A percentile compares a stretch with the other conserved stretches of the same genome.
Conservation (phyloP, 2,888 invertebrate species). For the Ophion obscuratus region DNA sequence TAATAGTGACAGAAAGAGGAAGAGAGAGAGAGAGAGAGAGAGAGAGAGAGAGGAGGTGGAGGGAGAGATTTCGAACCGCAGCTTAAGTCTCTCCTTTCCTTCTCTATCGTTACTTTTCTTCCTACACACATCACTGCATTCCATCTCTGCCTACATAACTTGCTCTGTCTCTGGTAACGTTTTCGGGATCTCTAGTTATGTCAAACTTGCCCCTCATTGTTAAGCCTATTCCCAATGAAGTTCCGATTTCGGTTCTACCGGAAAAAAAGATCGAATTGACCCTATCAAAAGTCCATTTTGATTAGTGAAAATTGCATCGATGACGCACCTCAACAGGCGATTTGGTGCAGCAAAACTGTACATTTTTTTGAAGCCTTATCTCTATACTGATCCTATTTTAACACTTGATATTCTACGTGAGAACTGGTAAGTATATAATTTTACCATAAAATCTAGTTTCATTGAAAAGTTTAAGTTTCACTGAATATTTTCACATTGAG, state of each 20-base stretch:
- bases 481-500: too few relatives aligned
- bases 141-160: conserved; percentile 6
- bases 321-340: too few relatives aligned
- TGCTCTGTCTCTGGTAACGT: conserved; percentile 10
- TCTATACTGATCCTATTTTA: too few relatives aligned
- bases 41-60: conserved; percentile 44
- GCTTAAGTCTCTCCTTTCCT: conserved; percentile 71
- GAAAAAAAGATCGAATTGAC: not conserved
- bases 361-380: too few relatives aligned
- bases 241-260: not conserved
- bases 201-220: not conserved
- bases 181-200: not conserved
- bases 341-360: too few relatives aligned
- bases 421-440: too few relatives aligned
- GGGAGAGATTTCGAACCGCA: conserved; percentile 73
- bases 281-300: too few relatives aligned
- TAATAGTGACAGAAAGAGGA: conserved; percentile 43
- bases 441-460: too few relatives aligned
- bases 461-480: too few relatives aligned
- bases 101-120: conserved; percentile 14
- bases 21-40: conserved; percentile 16
- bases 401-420: too few relatives aligned
- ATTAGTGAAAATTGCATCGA: too few relatives aligned
- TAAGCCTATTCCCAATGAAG: conserved; percentile 37
- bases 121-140: conserved; percentile 5